Conservation (phyloP, 2,888 invertebrate genomes). For the Callyntrura guangdongensis region DNA sequence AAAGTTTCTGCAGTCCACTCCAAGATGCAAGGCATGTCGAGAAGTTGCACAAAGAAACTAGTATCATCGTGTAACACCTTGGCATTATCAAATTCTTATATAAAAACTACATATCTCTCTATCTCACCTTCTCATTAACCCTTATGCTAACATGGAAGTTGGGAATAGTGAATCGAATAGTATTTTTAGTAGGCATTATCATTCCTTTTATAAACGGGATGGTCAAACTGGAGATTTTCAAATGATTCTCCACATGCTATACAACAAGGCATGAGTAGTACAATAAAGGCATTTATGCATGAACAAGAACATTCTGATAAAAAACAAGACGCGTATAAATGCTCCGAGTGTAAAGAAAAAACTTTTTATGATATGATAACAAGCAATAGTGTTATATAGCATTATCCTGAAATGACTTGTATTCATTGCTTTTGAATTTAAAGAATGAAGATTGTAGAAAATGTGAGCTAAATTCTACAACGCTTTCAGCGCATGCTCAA, state of each 20-base stretch:
- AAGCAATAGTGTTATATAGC: conserved; percentile 21
- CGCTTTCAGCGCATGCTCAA: background rate
- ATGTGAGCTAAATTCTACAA: background rate
- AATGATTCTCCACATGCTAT: background rate
- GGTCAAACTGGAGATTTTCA: conserved; percentile 42
- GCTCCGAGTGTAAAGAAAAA: background rate
- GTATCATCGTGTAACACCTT: background rate
- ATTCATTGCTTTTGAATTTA: background rate
- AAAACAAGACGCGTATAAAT: conserved; percentile 38
- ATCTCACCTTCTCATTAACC: conserved; percentile 1
- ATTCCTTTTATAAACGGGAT: conserved; percentile 6
- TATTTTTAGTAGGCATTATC: background rate
- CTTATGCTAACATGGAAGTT: background rate
- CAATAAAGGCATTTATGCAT: conserved; percentile 2
- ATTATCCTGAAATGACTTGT: background rate
- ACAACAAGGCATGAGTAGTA: no score
- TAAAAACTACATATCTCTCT: background rate
- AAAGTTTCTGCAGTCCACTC: conserved; percentile 25
- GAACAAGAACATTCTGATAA: background rate
- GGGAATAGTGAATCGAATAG: background rate
- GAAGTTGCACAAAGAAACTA: conserved; percentile 23
- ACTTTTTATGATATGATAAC: background rate
- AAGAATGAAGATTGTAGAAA: conserved; percentile 7
- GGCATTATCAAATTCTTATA: conserved; percentile 18
- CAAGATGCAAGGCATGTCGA: conserved; percentile 2